Evolutionary conservation across 2,113 vertebrate genomes (phyloP).

Genomic region (Panthera tigris): DNA sequence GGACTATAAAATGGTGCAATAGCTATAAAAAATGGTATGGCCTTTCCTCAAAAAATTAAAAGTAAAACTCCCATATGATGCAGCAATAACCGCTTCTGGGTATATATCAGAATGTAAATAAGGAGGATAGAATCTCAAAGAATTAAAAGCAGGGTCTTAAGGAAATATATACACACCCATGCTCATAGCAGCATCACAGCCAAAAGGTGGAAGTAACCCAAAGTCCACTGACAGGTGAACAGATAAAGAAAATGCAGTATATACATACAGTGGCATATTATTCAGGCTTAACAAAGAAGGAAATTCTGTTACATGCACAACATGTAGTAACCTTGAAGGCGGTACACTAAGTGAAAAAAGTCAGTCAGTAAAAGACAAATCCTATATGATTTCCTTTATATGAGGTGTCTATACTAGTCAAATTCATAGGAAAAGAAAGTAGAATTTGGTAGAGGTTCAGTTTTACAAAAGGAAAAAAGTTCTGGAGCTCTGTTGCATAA

Average conservation of each 20-base stretch:
- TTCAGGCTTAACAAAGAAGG: background rate
- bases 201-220: background rate
- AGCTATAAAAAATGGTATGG: background rate
- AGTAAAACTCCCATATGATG: background rate
- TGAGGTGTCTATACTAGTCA: background rate
- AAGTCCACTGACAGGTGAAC: background rate
- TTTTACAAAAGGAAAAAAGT: background rate
- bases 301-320: background rate
- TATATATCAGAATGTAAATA: background rate
- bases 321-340: background rate
- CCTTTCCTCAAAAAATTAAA: background rate
- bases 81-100: background rate
- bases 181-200: background rate
- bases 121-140: background rate
- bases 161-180: background rate
- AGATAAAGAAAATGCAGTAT: background rate
- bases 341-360: background rate
- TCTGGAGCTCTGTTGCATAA: background rate
- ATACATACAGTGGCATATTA: background rate
- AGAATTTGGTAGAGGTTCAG: background rate
- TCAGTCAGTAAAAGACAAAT: background rate
- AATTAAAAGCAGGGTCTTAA: background rate
- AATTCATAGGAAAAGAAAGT: background rate
- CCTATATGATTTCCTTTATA: background rate
- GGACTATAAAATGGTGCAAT: background rate